These are phyloP conservation scores for Germaria angustata DNA, from an alignment of 2,888 invertebrate species.

Conservation along the genomic window DNA sequence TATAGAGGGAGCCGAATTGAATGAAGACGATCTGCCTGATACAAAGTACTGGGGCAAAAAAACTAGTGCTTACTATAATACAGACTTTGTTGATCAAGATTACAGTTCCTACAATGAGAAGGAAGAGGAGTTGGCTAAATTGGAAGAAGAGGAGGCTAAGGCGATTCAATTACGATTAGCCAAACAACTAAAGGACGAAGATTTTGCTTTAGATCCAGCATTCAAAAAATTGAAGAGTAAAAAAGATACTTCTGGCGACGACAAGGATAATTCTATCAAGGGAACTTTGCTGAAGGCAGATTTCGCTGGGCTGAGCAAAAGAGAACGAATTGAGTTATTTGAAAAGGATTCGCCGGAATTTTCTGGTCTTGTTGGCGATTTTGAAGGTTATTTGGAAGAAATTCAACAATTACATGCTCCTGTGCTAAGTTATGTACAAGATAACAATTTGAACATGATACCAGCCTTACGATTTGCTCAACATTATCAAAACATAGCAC, in stretches of 20 bases:
- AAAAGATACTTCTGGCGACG: constrained; percentile 68
- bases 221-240: constrained; percentile 70
- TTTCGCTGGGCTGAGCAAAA: constrained; percentile 86
- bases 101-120: constrained; percentile 81
- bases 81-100: constrained; percentile 94
- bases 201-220: constrained; percentile 83
- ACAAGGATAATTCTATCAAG: constrained; percentile 9
- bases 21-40: constrained; percentile 86
- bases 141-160: constrained; percentile 91
- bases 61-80: constrained; percentile 89
- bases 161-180: constrained; percentile 88
- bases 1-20: constrained; percentile 84
- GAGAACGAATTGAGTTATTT: constrained; percentile 88
- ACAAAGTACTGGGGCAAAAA: constrained; percentile 94
- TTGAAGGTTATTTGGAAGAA: constrained; percentile 85
- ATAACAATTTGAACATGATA: constrained; percentile 84
- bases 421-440: constrained; percentile 83
- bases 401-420: constrained; percentile 85
- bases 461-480: constrained; percentile 86
- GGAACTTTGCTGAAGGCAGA: constrained; percentile 85
- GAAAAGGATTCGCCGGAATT: constrained; percentile 94
- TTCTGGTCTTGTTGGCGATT: constrained; percentile 88
- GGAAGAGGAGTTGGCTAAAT: constrained; percentile 87
- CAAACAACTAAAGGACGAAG: constrained; percentile 89
- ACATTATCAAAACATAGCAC: constrained; percentile 85